Percentiles rank a stretch among this genome's conserved stretches.
Evolutionary conservation across 2,113 vertebrate genomes (phyloP).

Genomic region (Drymodes brunneopygia): DNA sequence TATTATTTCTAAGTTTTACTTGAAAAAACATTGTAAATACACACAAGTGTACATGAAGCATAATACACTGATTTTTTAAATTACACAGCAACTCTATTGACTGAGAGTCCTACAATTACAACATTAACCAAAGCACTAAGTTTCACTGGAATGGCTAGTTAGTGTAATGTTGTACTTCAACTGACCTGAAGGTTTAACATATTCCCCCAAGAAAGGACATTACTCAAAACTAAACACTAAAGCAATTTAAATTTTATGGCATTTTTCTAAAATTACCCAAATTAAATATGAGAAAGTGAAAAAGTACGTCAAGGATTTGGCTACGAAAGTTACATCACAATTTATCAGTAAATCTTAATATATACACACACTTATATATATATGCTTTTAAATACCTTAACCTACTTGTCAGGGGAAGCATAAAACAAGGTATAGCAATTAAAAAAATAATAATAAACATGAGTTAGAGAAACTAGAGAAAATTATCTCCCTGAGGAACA

Average conservation of each 20-base stretch:
- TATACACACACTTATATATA: background rate
- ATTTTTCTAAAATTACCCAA: background rate
- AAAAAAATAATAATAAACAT: background rate
- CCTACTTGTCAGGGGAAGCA: background rate
- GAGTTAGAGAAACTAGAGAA: background rate
- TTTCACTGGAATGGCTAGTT: background rate
- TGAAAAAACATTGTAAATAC: background rate
- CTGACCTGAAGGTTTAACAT: background rate
- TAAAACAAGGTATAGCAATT: background rate
- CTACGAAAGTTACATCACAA: background rate
- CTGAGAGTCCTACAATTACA: background rate
- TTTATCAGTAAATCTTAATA: background rate
- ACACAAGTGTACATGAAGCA: background rate
- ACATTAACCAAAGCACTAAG: background rate
- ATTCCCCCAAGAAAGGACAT: background rate
- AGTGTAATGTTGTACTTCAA: background rate
- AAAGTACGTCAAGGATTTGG: background rate
- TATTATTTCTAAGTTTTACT: background rate
- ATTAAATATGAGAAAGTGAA: background rate
- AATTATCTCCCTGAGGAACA: background rate
- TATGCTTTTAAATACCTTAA: background rate
- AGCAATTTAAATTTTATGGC: background rate
- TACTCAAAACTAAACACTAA: background rate
- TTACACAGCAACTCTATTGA: background rate
- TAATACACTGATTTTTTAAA: accelerated